These are phyloP conservation scores for Orthosia incerta DNA, from an alignment of 2,888 invertebrate species.

Conservation along the genomic window DNA sequence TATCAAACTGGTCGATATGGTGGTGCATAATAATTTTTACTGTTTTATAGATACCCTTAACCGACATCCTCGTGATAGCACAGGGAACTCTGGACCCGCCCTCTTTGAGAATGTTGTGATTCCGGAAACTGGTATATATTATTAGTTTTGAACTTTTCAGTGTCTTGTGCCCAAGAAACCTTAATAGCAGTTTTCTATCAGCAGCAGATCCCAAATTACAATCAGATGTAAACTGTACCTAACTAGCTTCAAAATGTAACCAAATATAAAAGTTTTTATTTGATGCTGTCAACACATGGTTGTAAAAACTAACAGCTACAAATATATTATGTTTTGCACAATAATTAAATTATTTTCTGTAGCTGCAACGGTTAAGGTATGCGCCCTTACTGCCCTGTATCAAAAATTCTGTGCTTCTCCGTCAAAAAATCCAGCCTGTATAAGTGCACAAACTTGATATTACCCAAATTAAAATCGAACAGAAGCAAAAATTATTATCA, in stretches of 20 bases:
- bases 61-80: too few relatives aligned
- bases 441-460: conserved; percentile 20
- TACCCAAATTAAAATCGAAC: conserved; percentile 52
- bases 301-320: too few relatives aligned
- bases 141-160: too few relatives aligned
- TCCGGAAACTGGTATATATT: neutral
- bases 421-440: neutral
- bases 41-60: conserved; percentile 12
- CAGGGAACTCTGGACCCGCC: too few relatives aligned
- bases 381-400: neutral
- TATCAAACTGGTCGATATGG: neutral
- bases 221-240: too few relatives aligned
- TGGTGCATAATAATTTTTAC: conserved; percentile 5
- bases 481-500: conserved; percentile 61
- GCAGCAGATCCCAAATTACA: too few relatives aligned
- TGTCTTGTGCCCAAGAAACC: too few relatives aligned
- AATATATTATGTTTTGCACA: too few relatives aligned
- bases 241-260: too few relatives aligned
- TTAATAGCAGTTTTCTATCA: too few relatives aligned
- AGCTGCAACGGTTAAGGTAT: neutral
- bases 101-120: neutral
- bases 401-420: neutral
- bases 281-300: neutral
- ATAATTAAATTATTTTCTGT: neutral
- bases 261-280: too few relatives aligned